Base-by-base conservation (phyloP, 2,888 invertebrate genomes). In the Crioceris asparagi region DNA sequence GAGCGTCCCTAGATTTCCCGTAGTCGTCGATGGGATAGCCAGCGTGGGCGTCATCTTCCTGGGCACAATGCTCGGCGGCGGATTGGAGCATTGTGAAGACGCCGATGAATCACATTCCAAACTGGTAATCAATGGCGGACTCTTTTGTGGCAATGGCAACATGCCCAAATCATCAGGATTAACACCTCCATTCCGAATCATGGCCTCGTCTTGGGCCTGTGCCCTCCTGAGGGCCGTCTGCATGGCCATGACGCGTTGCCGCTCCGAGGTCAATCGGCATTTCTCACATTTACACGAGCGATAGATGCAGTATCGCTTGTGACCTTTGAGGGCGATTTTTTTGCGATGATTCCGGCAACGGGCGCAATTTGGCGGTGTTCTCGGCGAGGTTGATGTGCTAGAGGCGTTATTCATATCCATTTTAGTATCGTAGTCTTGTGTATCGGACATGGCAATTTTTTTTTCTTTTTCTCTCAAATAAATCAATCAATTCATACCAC, bases 341-440 rank as follows among this genome's bases (percentile, higher is more conserved):
- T 86, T 71, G n/a, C 83, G 77, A 66, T 93, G 93, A 69, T 92
- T 92, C 42, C 88, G 74, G 65, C 93, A 93, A 17, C 91, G 79
- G 29, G 90, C 90, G 65, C 92, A 93, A 67, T 88, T 91, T 12
- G 91, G 91, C 5, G 87, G 86, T 44, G 86, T 85, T 40, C 88
- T 75, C 11, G 84, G 78, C 31, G 74, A 72, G 40, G 38, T 69
- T 65, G 37, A 77, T 72, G 61, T 76, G 67, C 58, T 72, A 64
- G 44, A 66, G 30, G 69, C 69, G 47, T 65, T 68, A 47, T 65
- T 67, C 29, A 70, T 56, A 43, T 69, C 69, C 57, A 67, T 64
- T 54, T 72, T 72, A 18, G 64, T 60, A 49, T 71, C 71, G 51
- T 66, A 65, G 48, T 71, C 65, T 57, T 69, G 70, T 51, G 66